Percentiles rank a stretch among this genome's conserved stretches.
These are phyloP conservation scores for Baryphthengus martii DNA, from an alignment of 2,113 vertebrate genomes.

Conservation along the genomic window DNA sequence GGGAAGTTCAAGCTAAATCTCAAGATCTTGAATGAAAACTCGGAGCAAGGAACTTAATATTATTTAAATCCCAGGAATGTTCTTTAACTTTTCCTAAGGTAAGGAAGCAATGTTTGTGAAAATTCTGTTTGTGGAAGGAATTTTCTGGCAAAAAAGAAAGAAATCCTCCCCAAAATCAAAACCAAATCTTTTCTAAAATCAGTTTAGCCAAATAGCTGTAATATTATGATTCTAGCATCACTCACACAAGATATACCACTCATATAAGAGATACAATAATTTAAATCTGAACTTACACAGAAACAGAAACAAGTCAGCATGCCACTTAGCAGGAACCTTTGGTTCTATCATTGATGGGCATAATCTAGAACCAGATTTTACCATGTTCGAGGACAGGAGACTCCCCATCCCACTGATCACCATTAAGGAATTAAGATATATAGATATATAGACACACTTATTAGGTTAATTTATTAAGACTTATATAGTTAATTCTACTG, in stretches of 20 bases:
- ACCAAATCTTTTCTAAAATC: not conserved
- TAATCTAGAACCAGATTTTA: not conserved
- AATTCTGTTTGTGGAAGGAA: not conserved
- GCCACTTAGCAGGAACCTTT: not conserved
- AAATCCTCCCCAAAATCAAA: not conserved
- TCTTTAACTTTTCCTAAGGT: not conserved
- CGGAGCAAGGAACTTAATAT: not conserved
- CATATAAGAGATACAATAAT: not conserved
- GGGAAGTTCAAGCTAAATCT: not conserved
- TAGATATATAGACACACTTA: not conserved
- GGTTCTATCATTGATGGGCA: not conserved
- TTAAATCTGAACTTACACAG: not conserved
- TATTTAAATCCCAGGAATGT: not conserved
- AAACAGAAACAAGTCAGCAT: not conserved
- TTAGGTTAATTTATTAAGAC: not conserved
- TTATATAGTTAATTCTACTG: not conserved
- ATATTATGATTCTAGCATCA: not conserved
- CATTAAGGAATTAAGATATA: not conserved
- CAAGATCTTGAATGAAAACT: not conserved
- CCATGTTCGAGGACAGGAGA: not conserved
- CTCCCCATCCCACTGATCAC: accelerated
- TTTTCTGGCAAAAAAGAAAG: not conserved
- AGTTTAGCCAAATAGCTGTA: not conserved
- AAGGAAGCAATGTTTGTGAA: not conserved
- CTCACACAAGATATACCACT: too few species aligned